Base-by-base conservation (phyloP, 2,113 vertebrate genomes). In the Athene cunicularia region DNA sequence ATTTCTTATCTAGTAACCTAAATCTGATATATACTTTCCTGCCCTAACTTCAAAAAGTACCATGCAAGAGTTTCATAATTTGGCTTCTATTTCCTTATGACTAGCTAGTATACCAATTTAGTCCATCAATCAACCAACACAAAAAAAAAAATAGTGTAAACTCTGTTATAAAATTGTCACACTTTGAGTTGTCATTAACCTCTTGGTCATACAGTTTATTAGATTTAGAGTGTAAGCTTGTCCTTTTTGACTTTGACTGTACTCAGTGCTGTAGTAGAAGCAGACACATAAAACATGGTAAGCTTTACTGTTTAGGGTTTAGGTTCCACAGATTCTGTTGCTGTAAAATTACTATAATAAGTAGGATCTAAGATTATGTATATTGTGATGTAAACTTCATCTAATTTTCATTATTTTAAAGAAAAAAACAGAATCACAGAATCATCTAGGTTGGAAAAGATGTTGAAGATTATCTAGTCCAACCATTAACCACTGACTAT, bases 141-240 rank as follows among this genome's bases (percentile, higher is more conserved):
- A 37, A n/a, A n/a, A n/a, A n/a, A n/a, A n/a, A n/a, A 80, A 59
- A 76, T 85, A 37, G 9, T 33, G 75, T 80, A 80, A 91, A 93
- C 21, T 71, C 79, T 43, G 26, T 4, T 50, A 81, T 75, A 80
- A 84, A 89, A 87, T 59, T 89, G 71, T 59, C 60, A 85, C 20
- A 53, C 18, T 83, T 50, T 86, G 59, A 95, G 92, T 26, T 80
- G 39, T 87, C 45, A 94, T 91, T 96, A 89, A 90, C 39, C 32
- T 87, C 56, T 87, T 79, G 32, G 28, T 90, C 82, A 66, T 43
- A 72, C 7, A 49, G 35, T 74, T 93, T 84, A 87, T 89, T 94
- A 43, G 33, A 86, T 86, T 80, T 76, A 91, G 47, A 81, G 17
- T 49, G 16, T 90, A 87, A 86, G 35, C 30, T 75, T 87, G 64